These are phyloP conservation scores for Philopedon plagiatum DNA, from an alignment of 2,888 invertebrate species.

Conservation along the genomic window DNA sequence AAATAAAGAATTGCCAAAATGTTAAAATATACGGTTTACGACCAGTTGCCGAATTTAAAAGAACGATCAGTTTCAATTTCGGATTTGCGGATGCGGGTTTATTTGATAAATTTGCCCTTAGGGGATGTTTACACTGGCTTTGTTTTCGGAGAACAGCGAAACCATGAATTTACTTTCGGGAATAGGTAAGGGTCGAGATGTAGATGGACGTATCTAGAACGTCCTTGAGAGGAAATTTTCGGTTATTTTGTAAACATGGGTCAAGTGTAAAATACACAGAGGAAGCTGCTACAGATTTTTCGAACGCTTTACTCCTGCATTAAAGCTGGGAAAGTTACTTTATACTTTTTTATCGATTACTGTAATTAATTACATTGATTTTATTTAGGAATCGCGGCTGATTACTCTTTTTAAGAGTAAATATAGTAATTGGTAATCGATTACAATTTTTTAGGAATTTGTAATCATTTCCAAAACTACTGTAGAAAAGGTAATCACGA, in stretches of 20 bases:
- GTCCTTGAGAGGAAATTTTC: background rate
- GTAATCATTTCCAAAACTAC: no score
- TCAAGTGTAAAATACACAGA: background rate
- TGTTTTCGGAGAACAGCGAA: background rate
- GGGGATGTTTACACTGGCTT: background rate
- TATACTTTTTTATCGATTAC: no score
- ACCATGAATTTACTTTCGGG: background rate
- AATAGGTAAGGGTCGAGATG: background rate
- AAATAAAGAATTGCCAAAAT: background rate
- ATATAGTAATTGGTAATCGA: no score
- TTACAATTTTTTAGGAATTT: no score
- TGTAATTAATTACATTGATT: no score
- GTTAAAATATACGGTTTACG: background rate
- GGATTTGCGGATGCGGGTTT: background rate
- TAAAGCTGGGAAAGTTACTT: no score
- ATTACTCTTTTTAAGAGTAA: no score
- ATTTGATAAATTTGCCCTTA: background rate
- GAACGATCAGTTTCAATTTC: background rate
- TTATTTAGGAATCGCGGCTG: no score
- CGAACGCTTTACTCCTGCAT: no score
- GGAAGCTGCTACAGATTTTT: no score
- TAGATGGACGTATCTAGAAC: background rate
- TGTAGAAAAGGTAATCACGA: no score
- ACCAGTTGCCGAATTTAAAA: background rate
- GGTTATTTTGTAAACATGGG: background rate